Conservation (phyloP, 1,140 invertebrate genomes). For the Drosophila auraria region DNA sequence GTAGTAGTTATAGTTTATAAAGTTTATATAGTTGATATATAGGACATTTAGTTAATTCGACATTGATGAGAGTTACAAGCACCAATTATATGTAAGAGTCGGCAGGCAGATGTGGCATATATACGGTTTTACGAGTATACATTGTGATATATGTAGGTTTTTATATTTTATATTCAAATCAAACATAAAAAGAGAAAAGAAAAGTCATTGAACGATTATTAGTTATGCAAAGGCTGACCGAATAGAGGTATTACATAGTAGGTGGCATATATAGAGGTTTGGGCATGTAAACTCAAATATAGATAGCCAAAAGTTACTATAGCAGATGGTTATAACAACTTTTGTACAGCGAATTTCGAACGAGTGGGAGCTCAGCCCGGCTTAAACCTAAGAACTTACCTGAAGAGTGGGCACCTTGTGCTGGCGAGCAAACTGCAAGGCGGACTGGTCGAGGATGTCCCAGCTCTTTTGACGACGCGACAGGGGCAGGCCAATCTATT, state of each 20-base stretch:
- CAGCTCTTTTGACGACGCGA: conserved; percentile 95
- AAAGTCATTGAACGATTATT: conserved; percentile 78
- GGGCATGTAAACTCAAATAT: conserved; percentile 62
- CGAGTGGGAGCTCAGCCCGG: conserved; percentile 9
- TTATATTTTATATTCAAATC: conserved; percentile 45
- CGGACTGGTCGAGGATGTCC: conserved; percentile 94
- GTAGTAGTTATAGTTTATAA: conserved; percentile 38
- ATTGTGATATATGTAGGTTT: conserved; percentile 71
- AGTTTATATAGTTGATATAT: conserved; percentile 18
- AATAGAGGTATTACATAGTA: conserved; percentile 62
- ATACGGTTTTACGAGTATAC: conserved; percentile 61
- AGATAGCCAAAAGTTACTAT: conserved; percentile 80
- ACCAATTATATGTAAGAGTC: conserved; percentile 79
- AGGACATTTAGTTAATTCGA: conserved; percentile 39
- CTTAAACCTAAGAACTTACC: conserved; percentile 85
- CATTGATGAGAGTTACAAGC: conserved; percentile 76
- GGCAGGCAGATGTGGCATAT: conserved; percentile 70
- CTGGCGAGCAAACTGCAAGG: conserved; percentile 89
- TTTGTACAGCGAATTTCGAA: conserved; percentile 71
- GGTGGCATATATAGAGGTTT: conserved; percentile 37
- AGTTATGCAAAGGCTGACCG: conserved; percentile 75
- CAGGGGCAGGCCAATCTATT: conserved; percentile 69
- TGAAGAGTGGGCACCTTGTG: conserved; percentile 89
- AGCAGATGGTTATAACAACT: conserved; percentile 81
- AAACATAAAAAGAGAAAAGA: conserved; percentile 82